Conservation (phyloP, 2,888 invertebrate genomes). For the Adineta ricciae region DNA sequence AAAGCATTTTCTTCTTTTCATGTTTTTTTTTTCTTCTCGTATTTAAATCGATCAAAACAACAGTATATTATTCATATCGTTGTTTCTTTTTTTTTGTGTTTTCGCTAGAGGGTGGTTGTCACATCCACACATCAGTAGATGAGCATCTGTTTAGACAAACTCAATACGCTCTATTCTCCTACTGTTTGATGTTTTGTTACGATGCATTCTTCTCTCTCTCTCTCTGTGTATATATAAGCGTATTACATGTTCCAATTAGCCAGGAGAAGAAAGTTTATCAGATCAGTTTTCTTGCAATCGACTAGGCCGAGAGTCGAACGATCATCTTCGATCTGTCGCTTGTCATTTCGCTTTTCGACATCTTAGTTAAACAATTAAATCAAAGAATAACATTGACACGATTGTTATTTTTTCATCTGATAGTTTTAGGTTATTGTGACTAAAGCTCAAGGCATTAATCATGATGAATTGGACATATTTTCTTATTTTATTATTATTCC, state of each 20-base stretch:
- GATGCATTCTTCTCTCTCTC: background rate
- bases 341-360: background rate
- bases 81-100: background rate
- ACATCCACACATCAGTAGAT: background rate
- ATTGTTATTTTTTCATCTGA: background rate
- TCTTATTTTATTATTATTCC: background rate
- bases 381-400: background rate
- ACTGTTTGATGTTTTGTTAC: constrained; percentile 11
- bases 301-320: too few species aligned
- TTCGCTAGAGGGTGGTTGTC: background rate
- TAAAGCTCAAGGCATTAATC: background rate
- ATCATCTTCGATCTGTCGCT: background rate
- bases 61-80: background rate
- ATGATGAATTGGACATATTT: background rate
- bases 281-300: background rate
- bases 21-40: background rate
- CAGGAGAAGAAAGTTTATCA: background rate
- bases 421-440: constrained; percentile 2
- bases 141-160: constrained; percentile 11
- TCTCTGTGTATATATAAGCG: background rate
- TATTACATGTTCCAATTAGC: constrained; percentile 8
- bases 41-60: background rate
- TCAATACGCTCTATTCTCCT: background rate
- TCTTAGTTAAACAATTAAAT: background rate
- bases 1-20: too few species aligned